Conservation (phyloP, 2,113 vertebrate genomes). For the Macrotis lagotis region DNA sequence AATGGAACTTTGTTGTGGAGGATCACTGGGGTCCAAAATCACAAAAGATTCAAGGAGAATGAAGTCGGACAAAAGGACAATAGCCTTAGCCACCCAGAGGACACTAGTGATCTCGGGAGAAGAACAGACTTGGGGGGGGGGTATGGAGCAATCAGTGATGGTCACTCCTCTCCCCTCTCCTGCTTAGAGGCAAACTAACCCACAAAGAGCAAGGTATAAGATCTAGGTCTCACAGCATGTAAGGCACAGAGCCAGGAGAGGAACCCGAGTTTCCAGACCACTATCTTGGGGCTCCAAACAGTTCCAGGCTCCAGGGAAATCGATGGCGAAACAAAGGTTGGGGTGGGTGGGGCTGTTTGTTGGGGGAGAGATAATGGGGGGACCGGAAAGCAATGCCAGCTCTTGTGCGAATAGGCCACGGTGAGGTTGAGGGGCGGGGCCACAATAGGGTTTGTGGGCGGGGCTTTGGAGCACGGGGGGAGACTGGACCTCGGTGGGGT, state of each 20-base stretch:
- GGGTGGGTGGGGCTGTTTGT: neutral
- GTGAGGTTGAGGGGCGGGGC: constrained; percentile 52
- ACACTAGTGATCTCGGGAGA: neutral
- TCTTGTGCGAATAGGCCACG: constrained; percentile 32
- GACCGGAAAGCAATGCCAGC: constrained; percentile 51
- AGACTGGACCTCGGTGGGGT: too few species aligned
- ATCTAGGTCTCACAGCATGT: neutral
- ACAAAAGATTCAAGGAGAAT: too few species aligned
- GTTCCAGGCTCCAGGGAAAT: neutral
- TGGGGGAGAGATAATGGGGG: constrained; percentile 45
- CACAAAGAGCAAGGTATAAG: neutral
- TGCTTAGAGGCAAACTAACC: neutral
- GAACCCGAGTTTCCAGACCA: neutral
- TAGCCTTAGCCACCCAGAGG: neutral
- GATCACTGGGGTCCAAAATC: too few species aligned
- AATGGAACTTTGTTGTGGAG: neutral
- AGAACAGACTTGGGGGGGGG: too few species aligned
- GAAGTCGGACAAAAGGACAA: too few species aligned
- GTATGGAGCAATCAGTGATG: neutral
- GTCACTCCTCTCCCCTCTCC: neutral
- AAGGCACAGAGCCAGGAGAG: fast-evolving
- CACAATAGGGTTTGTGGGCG: constrained; percentile 66
- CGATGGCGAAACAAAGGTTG: neutral
- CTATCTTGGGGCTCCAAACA: neutral
- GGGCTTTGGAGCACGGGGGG: neutral